phyloP scores from a whole-genome alignment of 1,140 invertebrate species.

The Heliothis subflexa region DNA sequence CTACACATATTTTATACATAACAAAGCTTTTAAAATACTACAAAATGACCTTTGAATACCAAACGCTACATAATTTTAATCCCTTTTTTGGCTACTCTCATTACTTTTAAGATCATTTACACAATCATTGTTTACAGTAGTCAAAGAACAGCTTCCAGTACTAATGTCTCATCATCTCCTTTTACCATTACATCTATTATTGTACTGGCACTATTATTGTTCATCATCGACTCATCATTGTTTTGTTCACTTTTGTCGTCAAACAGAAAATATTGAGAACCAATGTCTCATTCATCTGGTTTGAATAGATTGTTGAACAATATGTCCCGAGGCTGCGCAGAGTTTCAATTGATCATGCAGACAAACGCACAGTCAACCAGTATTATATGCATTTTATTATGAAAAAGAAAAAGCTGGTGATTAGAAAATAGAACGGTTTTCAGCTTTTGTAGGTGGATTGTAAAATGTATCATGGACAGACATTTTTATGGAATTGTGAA shows the following conservation, averaged over 20 bases:
- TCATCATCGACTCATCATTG: not conserved
- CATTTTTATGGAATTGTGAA: too few relatives aligned
- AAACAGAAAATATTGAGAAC: slow-evolving; percentile 4
- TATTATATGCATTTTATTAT: slow-evolving; percentile 12
- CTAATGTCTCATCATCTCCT: not conserved
- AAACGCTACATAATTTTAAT: not conserved
- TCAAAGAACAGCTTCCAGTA: not conserved
- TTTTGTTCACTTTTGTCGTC: not conserved
- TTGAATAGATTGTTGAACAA: slow-evolving; percentile 61
- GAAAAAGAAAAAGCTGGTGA: slow-evolving; percentile 13
- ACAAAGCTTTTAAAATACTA: too few relatives aligned
- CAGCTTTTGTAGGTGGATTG: not conserved
- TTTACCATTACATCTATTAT: not conserved
- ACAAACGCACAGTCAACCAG: slow-evolving; percentile 18
- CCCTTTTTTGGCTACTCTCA: not conserved
- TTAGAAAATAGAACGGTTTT: slow-evolving; percentile 21
- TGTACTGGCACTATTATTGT: not conserved
- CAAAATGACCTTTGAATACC: too few relatives aligned
- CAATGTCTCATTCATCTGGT: slow-evolving; percentile 41
- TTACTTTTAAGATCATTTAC: not conserved
- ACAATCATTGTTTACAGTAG: not conserved
- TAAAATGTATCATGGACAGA: not conserved
- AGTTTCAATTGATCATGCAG: slow-evolving; percentile 45
- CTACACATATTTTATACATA: too few relatives aligned
- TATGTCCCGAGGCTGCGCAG: slow-evolving; percentile 54